Percentiles rank a stretch among this genome's conserved stretches.
Evolutionary conservation across 2,888 invertebrate species (phyloP).

Genomic region (Ecdyonurus torrentis): DNA sequence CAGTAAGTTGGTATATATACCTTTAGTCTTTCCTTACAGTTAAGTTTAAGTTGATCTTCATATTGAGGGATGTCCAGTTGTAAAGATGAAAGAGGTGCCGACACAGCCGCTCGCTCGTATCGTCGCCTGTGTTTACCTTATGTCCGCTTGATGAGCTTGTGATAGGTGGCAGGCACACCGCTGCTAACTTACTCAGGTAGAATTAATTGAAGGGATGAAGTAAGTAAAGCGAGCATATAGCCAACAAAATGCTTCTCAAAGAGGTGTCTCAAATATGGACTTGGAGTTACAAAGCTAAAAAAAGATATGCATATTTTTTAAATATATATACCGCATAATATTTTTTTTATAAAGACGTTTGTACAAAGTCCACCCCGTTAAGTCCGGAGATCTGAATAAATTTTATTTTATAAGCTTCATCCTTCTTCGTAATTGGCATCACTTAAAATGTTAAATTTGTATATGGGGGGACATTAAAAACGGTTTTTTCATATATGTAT

Average conservation of each 20-base stretch:
- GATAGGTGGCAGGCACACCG: neutral
- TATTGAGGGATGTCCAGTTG: neutral
- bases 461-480: too few relatives aligned
- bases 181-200: neutral
- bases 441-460: too few relatives aligned
- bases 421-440: too few relatives aligned
- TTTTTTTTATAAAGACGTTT: neutral
- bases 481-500: too few relatives aligned
- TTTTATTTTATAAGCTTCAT: too few relatives aligned
- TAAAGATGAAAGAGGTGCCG: neutral
- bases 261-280: neutral
- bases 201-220: neutral
- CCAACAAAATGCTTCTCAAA: neutral
- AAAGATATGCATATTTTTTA: neutral
- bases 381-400: neutral
- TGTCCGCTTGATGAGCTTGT: neutral
- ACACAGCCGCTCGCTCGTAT: neutral
- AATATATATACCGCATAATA: too few relatives aligned
- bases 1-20: too few relatives aligned
- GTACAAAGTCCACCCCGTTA: neutral
- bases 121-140: neutral
- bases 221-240: neutral
- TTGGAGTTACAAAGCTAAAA: neutral
- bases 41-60: neutral
- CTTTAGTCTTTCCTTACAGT: neutral